Evolutionary conservation across 2,888 invertebrate genomes (phyloP).

Genomic region (Lasiommata megera): DNA sequence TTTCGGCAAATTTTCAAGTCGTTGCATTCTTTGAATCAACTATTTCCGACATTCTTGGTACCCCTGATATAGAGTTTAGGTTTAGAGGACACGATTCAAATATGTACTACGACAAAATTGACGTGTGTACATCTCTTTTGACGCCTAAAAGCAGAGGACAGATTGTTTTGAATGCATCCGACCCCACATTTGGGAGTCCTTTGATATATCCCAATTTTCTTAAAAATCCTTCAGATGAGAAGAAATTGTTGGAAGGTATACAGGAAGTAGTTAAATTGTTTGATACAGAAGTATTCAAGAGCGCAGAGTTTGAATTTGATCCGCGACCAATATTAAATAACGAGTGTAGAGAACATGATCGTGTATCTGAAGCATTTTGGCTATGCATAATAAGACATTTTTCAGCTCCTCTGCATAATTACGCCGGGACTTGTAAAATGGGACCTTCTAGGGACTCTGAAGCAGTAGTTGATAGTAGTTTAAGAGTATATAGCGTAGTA

Average conservation of each 20-base stretch:
- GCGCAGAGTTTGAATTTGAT: constrained; percentile 64
- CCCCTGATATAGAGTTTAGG: constrained; percentile 69
- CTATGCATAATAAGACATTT: constrained; percentile 71
- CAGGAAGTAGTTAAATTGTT: constrained; percentile 66
- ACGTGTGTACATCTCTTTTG: constrained; percentile 65
- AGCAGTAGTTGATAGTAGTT: constrained; percentile 63
- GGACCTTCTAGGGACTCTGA: constrained; percentile 60
- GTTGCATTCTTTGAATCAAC: constrained; percentile 64
- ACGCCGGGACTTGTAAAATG: constrained; percentile 75
- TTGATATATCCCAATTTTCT: constrained; percentile 71
- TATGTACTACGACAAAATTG: constrained; percentile 72
- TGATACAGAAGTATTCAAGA: constrained; percentile 70
- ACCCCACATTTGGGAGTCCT: constrained; percentile 63
- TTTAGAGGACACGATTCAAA: constrained; percentile 72
- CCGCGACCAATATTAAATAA: constrained; percentile 64
- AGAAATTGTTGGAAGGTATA: constrained; percentile 67
- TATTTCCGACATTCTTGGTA: constrained; percentile 61
- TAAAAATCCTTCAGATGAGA: constrained; percentile 59
- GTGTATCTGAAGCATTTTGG: constrained; percentile 70
- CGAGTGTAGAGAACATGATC: constrained; percentile 63
- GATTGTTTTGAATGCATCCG: constrained; percentile 62
- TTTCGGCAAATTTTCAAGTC: constrained; percentile 73
- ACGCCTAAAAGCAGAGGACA: constrained; percentile 72
- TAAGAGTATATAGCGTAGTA: constrained; percentile 61
- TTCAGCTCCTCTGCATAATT: constrained; percentile 69